A percentile compares a stretch with the other conserved stretches of the same genome.
Evolutionary conservation across 2,797 vertebrate species (phyloP).

Genomic region (Lophura swinhoii): DNA sequence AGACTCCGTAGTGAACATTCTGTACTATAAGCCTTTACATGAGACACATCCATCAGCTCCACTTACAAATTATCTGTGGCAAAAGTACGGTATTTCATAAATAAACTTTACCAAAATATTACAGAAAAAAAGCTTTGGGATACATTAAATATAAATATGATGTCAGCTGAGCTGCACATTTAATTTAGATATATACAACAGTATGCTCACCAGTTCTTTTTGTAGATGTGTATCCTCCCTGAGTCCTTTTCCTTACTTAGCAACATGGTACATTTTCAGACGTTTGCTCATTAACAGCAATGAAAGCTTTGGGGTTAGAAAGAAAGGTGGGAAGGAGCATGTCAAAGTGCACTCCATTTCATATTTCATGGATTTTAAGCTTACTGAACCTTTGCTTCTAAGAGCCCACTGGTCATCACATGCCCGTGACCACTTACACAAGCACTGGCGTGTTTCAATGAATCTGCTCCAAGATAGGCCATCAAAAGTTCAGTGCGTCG

Average conservation of each 20-base stretch:
- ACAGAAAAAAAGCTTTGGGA: constrained; percentile 58
- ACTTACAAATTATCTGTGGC: constrained; percentile 53
- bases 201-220: constrained; percentile 4
- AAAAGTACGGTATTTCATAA: constrained; percentile 62
- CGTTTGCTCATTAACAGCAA: constrained; percentile 15
- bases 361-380: not conserved
- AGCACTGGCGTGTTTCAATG: constrained; percentile 63
- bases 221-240: constrained; percentile 61
- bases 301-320: not conserved
- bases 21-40: constrained; percentile 45
- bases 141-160: constrained; percentile 48
- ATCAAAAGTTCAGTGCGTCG: constrained; percentile 87
- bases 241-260: constrained; percentile 69
- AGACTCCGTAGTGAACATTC: constrained; percentile 37
- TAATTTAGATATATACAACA: constrained; percentile 46
- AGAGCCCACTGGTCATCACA: constrained; percentile 71
- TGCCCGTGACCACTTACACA: constrained; percentile 71
- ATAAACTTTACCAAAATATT: constrained; percentile 50
- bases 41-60: constrained; percentile 49
- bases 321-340: not conserved
- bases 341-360: not conserved
- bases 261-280: not conserved
- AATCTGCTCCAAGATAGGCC: constrained; percentile 86
- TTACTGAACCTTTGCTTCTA: constrained; percentile 84
- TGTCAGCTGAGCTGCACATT: constrained; percentile 45